A percentile compares a stretch with the other conserved stretches of the same genome.
Evolutionary conservation across 2,888 invertebrate genomes (phyloP).

Genomic region (Spodoptera littoralis): DNA sequence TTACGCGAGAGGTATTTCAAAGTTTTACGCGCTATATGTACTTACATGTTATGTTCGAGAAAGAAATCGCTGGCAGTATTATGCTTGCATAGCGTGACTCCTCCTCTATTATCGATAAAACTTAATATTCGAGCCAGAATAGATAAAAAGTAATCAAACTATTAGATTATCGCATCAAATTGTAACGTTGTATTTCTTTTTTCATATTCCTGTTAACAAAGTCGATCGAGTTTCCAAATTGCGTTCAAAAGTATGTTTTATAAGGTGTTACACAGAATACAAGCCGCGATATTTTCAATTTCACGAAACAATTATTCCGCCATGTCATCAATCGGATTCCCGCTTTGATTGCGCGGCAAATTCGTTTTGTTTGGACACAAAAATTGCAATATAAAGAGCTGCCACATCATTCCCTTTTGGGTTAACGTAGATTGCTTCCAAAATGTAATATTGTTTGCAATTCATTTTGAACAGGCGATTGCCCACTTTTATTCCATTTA

Average conservation of each 20-base stretch:
- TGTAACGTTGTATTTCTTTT: slow-evolving; percentile 32
- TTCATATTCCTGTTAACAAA: slow-evolving; percentile 44
- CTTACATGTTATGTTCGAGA: slow-evolving; percentile 24
- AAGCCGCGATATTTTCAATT: slow-evolving; percentile 86
- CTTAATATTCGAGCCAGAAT: slow-evolving; percentile 40
- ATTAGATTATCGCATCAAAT: slow-evolving; percentile 25
- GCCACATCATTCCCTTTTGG: slow-evolving; percentile 89
- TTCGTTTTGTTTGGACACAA: slow-evolving; percentile 89
- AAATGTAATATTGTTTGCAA: slow-evolving; percentile 88
- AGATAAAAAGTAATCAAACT: slow-evolving; percentile 30
- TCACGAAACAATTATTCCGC: slow-evolving; percentile 88
- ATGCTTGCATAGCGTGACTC: slow-evolving; percentile 35
- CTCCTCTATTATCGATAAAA: slow-evolving; percentile 24
- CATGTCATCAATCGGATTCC: slow-evolving; percentile 89
- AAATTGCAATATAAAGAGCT: slow-evolving; percentile 89
- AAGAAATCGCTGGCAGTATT: slow-evolving; percentile 27
- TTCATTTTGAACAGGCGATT: slow-evolving; percentile 86
- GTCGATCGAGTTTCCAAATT: slow-evolving; percentile 50
- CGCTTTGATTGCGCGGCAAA: slow-evolving; percentile 89
- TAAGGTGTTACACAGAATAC: slow-evolving; percentile 79
- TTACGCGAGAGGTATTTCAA: slow-evolving; percentile 35
- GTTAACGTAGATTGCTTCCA: slow-evolving; percentile 88
- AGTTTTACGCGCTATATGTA: slow-evolving; percentile 27
- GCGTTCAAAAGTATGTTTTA: slow-evolving; percentile 62
- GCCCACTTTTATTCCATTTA: slow-evolving; percentile 82